Conservation (phyloP, 2,888 invertebrate species). For the Hypolimnas misippus region DNA sequence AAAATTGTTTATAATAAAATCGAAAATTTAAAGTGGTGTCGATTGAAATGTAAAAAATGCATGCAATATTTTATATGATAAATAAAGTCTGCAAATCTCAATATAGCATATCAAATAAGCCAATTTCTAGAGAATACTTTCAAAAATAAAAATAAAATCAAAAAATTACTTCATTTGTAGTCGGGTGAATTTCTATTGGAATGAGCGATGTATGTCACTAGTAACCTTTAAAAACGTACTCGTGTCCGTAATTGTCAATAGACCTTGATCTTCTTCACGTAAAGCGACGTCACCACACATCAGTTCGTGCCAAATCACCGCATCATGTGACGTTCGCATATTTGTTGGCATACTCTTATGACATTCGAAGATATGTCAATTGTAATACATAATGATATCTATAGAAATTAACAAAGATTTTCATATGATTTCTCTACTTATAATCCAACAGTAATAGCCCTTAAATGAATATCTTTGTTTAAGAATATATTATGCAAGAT, state of each 20-base stretch:
- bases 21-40: too few relatives aligned
- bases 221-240: not conserved
- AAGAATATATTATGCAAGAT: too few relatives aligned
- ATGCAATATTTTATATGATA: too few relatives aligned
- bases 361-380: not conserved
- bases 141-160: not conserved
- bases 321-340: conserved; percentile 23
- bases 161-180: not conserved
- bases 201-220: not conserved
- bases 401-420: too few relatives aligned
- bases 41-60: too few relatives aligned
- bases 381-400: too few relatives aligned
- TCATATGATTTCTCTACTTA: too few relatives aligned
- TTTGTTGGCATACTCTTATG: conserved; percentile 5
- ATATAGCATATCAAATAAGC: too few relatives aligned
- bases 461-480: too few relatives aligned
- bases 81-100: too few relatives aligned
- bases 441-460: too few relatives aligned
- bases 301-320: conserved; percentile 34
- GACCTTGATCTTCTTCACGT: conserved; percentile 29
- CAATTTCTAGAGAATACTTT: not conserved
- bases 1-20: too few relatives aligned
- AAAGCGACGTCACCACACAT: conserved; percentile 24
- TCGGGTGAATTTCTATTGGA: not conserved
- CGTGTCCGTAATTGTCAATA: not conserved